These are phyloP conservation scores for Lerista edwardsae DNA, from an alignment of 2,797 vertebrate genomes.

Conservation along the genomic window DNA sequence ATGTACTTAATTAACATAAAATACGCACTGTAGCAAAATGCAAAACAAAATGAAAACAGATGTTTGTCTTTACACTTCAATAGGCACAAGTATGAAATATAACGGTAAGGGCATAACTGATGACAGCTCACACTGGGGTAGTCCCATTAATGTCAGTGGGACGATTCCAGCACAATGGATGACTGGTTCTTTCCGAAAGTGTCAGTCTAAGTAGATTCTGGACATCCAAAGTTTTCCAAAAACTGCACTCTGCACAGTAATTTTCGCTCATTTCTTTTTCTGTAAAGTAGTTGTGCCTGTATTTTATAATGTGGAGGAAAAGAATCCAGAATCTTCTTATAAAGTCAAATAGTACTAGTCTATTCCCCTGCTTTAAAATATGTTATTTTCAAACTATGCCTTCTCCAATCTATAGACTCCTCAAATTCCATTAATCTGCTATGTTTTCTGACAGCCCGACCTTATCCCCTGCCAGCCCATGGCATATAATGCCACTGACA, in stretches of 20 bases:
- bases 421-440: not conserved
- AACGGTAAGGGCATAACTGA: conserved; percentile 13
- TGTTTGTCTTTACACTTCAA: conserved; percentile 35
- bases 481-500: too few species aligned
- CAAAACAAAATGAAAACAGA: conserved; percentile 39
- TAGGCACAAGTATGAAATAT: conserved; percentile 13
- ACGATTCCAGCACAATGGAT: not conserved
- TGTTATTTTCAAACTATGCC: not conserved
- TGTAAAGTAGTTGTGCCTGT: too few species aligned
- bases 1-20: conserved; percentile 44
- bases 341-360: not conserved
- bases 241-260: not conserved
- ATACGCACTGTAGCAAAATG: conserved; percentile 31
- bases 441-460: not conserved
- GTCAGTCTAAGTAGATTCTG: not conserved
- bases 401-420: not conserved
- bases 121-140: not conserved
- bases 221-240: not conserved
- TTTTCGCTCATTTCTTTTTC: not conserved
- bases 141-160: conserved; percentile 3
- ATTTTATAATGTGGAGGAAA: not conserved
- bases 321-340: not conserved
- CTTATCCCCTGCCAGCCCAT: too few species aligned
- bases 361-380: not conserved
- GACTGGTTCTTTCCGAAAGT: not conserved